A percentile compares a stretch with the other conserved stretches of the same genome.
These are phyloP conservation scores for Ailuropoda melanoleuca DNA, from an alignment of 2,113 vertebrate species.

Conservation along the genomic window DNA sequence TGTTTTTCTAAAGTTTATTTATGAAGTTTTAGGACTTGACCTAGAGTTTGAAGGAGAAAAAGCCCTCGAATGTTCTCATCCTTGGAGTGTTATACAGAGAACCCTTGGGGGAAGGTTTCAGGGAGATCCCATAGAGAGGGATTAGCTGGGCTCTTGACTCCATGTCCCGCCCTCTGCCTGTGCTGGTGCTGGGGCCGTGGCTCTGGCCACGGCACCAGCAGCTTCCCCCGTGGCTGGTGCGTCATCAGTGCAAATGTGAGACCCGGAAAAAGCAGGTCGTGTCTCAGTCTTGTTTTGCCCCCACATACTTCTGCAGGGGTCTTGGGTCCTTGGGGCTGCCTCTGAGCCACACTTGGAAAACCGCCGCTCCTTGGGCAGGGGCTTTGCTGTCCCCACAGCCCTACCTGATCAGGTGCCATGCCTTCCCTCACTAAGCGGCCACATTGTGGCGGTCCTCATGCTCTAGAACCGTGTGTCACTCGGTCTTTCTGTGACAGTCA, in stretches of 20 bases:
- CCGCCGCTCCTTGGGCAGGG: accelerated
- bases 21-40: neutral
- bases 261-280: accelerated
- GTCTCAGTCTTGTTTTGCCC: accelerated
- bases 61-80: neutral
- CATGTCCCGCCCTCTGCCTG: accelerated
- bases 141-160: neutral
- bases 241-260: accelerated
- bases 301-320: accelerated
- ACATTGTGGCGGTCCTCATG: accelerated
- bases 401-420: accelerated
- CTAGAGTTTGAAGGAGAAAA: neutral
- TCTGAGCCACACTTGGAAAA: no score
- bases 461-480: neutral
- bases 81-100: accelerated
- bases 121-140: accelerated
- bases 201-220: accelerated
- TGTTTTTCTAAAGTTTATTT: neutral
- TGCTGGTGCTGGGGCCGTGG: no score
- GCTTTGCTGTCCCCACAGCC: accelerated
- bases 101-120: accelerated
- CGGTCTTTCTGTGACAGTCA: accelerated
- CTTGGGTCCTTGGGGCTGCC: accelerated
- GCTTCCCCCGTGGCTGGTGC: accelerated
- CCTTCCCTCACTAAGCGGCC: accelerated